These are phyloP conservation scores for Ashinkailepas kermadecensis DNA, from an alignment of 2,888 invertebrate genomes.

Conservation along the genomic window DNA sequence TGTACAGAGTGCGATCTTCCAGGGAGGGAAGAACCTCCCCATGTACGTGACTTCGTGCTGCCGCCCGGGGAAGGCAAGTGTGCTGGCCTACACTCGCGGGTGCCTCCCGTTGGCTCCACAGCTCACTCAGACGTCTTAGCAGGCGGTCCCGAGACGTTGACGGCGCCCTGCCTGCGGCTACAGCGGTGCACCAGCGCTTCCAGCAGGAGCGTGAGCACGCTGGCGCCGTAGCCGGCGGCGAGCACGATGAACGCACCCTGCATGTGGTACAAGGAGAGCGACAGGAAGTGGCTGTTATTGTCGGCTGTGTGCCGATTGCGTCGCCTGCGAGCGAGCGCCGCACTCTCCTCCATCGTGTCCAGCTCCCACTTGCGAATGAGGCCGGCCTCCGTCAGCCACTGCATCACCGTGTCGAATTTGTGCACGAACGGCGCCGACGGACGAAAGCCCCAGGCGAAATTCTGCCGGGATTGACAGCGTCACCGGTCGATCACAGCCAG, in stretches of 20 bases:
- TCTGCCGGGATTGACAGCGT: neutral
- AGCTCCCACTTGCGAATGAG: neutral
- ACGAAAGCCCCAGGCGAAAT: slow-evolving; percentile 8
- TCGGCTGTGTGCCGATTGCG: neutral
- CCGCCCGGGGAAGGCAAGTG: too few species aligned
- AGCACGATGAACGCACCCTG: slow-evolving; percentile 16
- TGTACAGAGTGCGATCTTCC: too few species aligned
- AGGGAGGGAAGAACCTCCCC: too few species aligned
- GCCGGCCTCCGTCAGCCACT: slow-evolving; percentile 3
- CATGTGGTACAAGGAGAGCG: slow-evolving; percentile 9
- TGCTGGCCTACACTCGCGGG: too few species aligned
- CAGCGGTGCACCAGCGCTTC: neutral
- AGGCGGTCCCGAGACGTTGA: too few species aligned
- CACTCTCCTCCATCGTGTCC: neutral
- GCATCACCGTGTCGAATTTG: neutral
- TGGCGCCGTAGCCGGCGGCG: neutral
- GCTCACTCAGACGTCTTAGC: too few species aligned
- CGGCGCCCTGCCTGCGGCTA: neutral
- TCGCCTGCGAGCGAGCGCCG: neutral
- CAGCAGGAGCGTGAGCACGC: neutral
- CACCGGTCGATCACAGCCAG: too few species aligned
- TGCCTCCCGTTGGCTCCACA: too few species aligned
- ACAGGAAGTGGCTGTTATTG: neutral
- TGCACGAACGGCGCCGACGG: slow-evolving; percentile 14
- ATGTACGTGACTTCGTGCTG: too few species aligned